phyloP scores from a whole-genome alignment of 2,888 invertebrate genomes.

The Dicycla oo region DNA sequence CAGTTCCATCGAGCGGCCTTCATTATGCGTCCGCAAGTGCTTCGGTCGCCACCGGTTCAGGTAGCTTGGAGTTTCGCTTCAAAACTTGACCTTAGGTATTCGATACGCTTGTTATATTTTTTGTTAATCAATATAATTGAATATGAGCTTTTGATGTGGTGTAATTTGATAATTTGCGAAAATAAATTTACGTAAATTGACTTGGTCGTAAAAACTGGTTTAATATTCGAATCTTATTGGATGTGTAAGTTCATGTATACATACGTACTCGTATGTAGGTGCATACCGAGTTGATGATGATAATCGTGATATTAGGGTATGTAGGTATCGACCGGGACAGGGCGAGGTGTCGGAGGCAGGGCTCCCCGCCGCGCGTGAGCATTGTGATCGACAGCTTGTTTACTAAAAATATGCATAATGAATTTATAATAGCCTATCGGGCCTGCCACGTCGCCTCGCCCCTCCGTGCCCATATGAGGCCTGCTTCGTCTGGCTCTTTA shows the following conservation, averaged over 20 bases:
- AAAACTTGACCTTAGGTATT: constrained; percentile 88
- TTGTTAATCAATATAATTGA: constrained; percentile 83
- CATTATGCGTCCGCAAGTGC: constrained; percentile 86
- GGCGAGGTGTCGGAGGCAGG: constrained; percentile 84
- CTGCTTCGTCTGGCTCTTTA: constrained; percentile 68
- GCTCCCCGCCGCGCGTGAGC: constrained; percentile 84
- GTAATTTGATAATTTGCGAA: constrained; percentile 87
- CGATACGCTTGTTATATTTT: constrained; percentile 85
- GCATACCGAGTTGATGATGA: constrained; percentile 74
- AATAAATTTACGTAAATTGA: constrained; percentile 80
- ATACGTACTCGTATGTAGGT: constrained; percentile 51
- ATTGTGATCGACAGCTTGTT: constrained; percentile 91
- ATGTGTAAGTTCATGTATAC: constrained; percentile 51
- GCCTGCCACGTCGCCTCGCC: constrained; percentile 78
- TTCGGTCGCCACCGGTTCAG: constrained; percentile 85
- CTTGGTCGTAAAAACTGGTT: constrained; percentile 79
- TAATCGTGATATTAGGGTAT: constrained; percentile 80
- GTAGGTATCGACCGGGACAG: constrained; percentile 75
- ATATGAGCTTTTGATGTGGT: constrained; percentile 86
- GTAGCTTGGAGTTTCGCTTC: constrained; percentile 85
- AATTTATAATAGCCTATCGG: constrained; percentile 88
- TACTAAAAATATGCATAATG: constrained; percentile 91
- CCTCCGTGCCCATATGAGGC: constrained; percentile 70
- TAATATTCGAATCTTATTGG: constrained; percentile 71
- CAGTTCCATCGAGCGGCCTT: constrained; percentile 86